phyloP scores from a whole-genome alignment of 2,113 vertebrate species.

The Podarcis cretensis region DNA sequence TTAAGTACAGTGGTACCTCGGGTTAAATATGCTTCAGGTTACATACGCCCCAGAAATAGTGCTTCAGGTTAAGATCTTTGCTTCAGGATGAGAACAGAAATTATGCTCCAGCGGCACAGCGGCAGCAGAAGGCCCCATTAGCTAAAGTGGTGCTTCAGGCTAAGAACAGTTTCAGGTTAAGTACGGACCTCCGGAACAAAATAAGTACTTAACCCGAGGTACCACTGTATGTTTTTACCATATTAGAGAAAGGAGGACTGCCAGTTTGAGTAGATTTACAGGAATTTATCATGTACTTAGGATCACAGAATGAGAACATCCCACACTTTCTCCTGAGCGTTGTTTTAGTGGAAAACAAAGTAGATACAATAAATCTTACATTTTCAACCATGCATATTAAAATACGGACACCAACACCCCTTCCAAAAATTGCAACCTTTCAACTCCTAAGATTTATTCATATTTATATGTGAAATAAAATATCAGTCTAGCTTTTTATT shows the following conservation, averaged over 20 bases:
- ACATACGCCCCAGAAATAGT: too few relatives aligned
- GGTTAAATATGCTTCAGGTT: too few relatives aligned
- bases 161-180: too few relatives aligned
- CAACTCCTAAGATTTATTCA: background rate
- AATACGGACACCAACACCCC: background rate
- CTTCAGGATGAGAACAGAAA: too few relatives aligned
- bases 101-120: too few relatives aligned
- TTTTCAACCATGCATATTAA: background rate
- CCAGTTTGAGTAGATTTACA: background rate
- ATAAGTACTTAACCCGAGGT: too few relatives aligned
- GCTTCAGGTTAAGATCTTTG: too few relatives aligned
- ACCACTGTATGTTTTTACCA: background rate
- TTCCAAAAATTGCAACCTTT: background rate
- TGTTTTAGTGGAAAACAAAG: background rate
- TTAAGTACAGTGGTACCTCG: background rate
- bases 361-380: background rate
- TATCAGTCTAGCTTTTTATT: background rate
- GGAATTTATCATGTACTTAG: background rate
- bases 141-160: too few relatives aligned
- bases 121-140: too few relatives aligned
- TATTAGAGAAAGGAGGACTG: background rate
- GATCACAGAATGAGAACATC: background rate
- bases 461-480: background rate
- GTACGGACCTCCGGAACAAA: too few relatives aligned
- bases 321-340: background rate